Evolutionary conservation across 2,797 vertebrate species (phyloP).

Genomic region (Harpagifer antarcticus): DNA sequence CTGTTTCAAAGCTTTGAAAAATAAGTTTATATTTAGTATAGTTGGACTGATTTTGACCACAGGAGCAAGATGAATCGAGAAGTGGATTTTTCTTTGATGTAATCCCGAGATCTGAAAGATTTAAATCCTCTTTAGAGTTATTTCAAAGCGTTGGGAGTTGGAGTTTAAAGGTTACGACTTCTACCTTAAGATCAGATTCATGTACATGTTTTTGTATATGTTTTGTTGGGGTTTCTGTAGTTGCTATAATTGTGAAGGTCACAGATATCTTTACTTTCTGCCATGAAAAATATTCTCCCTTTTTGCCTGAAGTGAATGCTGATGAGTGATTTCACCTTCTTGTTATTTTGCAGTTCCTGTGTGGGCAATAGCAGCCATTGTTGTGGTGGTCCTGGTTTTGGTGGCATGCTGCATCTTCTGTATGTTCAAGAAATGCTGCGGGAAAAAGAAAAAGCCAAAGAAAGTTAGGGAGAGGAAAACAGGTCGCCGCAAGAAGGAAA

Average conservation of each 20-base stretch:
- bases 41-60: neutral
- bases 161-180: conserved; percentile 2
- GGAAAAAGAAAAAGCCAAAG: conserved; percentile 89
- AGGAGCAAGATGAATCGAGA: conserved; percentile 7
- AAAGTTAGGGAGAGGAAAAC: conserved; percentile 89
- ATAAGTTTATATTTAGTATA: neutral
- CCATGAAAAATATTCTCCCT: neutral
- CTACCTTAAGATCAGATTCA: neutral
- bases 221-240: neutral
- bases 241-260: conserved; percentile 2
- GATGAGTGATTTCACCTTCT: conserved; percentile 13
- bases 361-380: conserved; percentile 90
- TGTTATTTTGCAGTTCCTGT: conserved; percentile 84
- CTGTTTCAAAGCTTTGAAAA: conserved; percentile 18
- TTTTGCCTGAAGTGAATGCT: conserved; percentile 19
- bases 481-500: conserved; percentile 76
- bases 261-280: neutral
- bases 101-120: conserved; percentile 34
- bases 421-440: conserved; percentile 88
- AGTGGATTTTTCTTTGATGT: conserved; percentile 25
- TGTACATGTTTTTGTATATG: neutral
- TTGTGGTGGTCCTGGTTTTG: conserved; percentile 86
- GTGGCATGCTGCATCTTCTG: conserved; percentile 89
- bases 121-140: no score
- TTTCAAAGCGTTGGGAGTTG: neutral